Evolutionary conservation across 2,113 vertebrate species (phyloP).

Genomic region (Nibea albiflora): DNA sequence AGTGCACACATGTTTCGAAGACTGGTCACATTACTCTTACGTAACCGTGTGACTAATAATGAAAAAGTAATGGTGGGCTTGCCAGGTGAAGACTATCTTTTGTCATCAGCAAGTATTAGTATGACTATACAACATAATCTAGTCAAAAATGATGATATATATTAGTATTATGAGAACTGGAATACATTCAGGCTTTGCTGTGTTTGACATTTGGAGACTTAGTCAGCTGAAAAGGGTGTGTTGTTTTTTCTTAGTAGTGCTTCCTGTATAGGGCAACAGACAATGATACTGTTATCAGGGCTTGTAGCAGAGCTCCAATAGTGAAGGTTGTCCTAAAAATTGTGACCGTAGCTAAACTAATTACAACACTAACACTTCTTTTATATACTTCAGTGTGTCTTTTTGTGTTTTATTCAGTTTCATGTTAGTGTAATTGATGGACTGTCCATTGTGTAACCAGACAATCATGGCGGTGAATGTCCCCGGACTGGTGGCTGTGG

Average conservation of each 20-base stretch:
- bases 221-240: background rate
- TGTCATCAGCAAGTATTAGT: background rate
- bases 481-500: constrained; percentile 76
- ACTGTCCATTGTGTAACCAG: constrained; percentile 28
- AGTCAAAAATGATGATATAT: background rate
- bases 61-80: background rate
- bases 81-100: background rate
- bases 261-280: background rate
- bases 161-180: background rate
- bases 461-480: constrained; percentile 63
- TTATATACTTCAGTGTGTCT: background rate
- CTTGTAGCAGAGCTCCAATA: background rate
- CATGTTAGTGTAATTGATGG: background rate
- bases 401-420: background rate
- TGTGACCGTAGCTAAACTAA: background rate
- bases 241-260: background rate
- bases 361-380: background rate
- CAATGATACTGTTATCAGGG: background rate
- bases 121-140: background rate
- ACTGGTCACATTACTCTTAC: background rate
- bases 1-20: background rate
- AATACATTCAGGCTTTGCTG: too few species aligned
- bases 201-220: background rate
- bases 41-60: too few species aligned
- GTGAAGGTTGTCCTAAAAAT: background rate